These are phyloP conservation scores for Caenorhabditis parvicauda DNA, from an alignment of 2,888 invertebrate species.

Conservation along the genomic window DNA sequence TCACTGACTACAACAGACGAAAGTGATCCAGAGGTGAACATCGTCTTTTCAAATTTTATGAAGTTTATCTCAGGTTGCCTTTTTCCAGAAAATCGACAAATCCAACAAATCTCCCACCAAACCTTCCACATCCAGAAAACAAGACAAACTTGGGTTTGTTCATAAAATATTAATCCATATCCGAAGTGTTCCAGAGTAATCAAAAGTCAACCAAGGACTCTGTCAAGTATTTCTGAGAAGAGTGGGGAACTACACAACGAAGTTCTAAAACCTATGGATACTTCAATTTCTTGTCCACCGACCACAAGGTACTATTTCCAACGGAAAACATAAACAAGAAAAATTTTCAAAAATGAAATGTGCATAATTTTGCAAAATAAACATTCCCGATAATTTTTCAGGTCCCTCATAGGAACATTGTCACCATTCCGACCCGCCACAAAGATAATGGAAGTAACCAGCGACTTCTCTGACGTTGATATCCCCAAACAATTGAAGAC, in stretches of 20 bases:
- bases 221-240: slow-evolving; percentile 47
- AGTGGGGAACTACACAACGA: slow-evolving; percentile 40
- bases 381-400: too few species aligned
- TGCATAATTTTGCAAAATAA: too few species aligned
- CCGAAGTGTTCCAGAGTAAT: too few species aligned
- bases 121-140: slow-evolving; percentile 7
- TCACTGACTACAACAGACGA: slow-evolving; percentile 25
- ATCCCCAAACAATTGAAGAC: slow-evolving; percentile 19
- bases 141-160: too few species aligned
- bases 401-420: too few species aligned
- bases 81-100: too few species aligned
- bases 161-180: too few species aligned
- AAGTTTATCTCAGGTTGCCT: background rate
- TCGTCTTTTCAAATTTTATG: background rate
- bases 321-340: slow-evolving; percentile 18
- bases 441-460: slow-evolving; percentile 21
- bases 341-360: too few species aligned
- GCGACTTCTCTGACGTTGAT: slow-evolving; percentile 31
- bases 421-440: too few species aligned
- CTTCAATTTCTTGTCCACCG: slow-evolving; percentile 24
- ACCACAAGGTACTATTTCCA: slow-evolving; percentile 21
- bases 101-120: too few species aligned
- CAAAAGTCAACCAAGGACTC: slow-evolving; percentile 13
- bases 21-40: slow-evolving; percentile 28
- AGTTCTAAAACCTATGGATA: slow-evolving; percentile 20